Evolutionary conservation across 2,797 vertebrate species (phyloP).

Genomic region (Glossophaga mutica): DNA sequence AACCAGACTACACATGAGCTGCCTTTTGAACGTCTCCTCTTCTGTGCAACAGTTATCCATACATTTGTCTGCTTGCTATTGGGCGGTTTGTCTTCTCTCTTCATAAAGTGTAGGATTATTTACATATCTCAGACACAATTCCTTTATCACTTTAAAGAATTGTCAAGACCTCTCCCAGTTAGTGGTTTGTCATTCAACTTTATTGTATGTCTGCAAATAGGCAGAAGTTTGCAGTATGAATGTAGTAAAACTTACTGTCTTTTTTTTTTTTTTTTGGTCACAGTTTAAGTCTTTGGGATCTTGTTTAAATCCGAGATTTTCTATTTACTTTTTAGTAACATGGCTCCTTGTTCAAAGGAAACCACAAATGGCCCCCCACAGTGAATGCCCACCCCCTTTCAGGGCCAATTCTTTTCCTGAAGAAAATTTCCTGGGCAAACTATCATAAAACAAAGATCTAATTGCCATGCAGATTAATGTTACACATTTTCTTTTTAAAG

Average conservation of each 20-base stretch:
- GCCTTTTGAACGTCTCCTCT: neutral
- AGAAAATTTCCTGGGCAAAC: neutral
- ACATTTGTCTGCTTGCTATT: fast-evolving
- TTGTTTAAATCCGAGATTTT: neutral
- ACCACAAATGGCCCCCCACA: neutral
- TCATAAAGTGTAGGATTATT: neutral
- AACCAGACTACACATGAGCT: neutral
- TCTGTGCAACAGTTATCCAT: neutral
- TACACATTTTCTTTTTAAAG: neutral
- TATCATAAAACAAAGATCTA: neutral
- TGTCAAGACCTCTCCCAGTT: neutral
- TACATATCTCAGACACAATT: neutral
- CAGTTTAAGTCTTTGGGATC: neutral
- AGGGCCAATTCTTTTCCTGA: neutral
- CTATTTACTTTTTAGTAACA: neutral
- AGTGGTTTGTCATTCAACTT: neutral
- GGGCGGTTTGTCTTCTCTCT: neutral
- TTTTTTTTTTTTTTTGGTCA: neutral
- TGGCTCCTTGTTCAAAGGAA: neutral
- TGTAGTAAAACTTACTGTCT: neutral
- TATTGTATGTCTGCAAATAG: neutral
- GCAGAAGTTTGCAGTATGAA: neutral
- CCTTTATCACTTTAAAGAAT: neutral
- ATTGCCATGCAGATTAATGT: neutral
- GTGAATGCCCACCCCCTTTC: neutral